Evolutionary conservation across 2,888 invertebrate species (phyloP).

Genomic region (Rhingia rostrata): DNA sequence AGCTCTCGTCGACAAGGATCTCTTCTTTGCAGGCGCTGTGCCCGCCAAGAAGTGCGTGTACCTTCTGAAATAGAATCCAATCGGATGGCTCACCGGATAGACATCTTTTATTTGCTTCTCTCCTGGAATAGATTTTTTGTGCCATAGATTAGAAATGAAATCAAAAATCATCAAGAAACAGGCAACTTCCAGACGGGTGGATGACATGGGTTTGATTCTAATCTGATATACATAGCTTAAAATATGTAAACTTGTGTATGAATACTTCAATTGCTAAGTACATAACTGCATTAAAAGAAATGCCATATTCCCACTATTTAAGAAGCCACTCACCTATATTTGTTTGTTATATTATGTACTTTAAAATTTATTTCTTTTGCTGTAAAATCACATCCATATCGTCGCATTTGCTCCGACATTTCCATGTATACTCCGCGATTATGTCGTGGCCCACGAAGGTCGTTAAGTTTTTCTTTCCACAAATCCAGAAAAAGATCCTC

Average conservation of each 20-base stretch:
- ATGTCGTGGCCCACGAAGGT: not conserved
- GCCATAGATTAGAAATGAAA: not conserved
- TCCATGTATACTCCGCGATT: not conserved
- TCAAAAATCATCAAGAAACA: too few relatives aligned
- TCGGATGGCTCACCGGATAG: not conserved
- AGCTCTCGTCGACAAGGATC: not conserved
- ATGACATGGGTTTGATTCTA: too few relatives aligned
- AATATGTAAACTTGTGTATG: too few relatives aligned
- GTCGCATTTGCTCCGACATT: not conserved
- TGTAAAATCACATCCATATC: not conserved
- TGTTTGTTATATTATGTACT: slow-evolving; percentile 11
- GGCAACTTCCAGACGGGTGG: too few relatives aligned
- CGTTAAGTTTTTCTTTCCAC: slow-evolving; percentile 5
- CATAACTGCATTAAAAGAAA: too few relatives aligned
- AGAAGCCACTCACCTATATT: slow-evolving; percentile 4
- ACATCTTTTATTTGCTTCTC: not conserved
- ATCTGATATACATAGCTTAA: too few relatives aligned
- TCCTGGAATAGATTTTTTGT: not conserved
- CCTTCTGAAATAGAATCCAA: not conserved
- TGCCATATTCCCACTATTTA: too few relatives aligned
- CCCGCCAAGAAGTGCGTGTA: slow-evolving; percentile 2
- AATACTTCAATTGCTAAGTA: too few relatives aligned
- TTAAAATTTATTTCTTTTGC: not conserved
- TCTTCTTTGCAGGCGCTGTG: not conserved
- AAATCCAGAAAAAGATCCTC: slow-evolving; percentile 10